A percentile compares a stretch with the other conserved stretches of the same genome.
phyloP scores from a whole-genome alignment of 2,797 vertebrate species.

The Steatocranus sp. region DNA sequence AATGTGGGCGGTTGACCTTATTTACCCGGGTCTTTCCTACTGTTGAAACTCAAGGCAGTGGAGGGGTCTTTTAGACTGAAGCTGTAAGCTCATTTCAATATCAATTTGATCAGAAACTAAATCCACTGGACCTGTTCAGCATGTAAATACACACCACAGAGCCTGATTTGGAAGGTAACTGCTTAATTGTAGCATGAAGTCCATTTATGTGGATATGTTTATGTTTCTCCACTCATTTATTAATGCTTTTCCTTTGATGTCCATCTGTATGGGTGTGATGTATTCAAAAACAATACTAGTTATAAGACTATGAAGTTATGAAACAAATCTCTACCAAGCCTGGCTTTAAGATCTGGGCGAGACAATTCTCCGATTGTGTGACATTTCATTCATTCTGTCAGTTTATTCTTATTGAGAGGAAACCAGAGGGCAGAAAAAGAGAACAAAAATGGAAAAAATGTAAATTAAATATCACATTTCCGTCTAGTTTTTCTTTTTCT shows the following conservation, averaged over 20 bases:
- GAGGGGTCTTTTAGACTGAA: background rate
- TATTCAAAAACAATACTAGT: background rate
- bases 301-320: background rate
- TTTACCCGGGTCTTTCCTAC: background rate
- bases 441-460: background rate
- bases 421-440: background rate
- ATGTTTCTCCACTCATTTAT: background rate
- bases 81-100: background rate
- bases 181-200: background rate
- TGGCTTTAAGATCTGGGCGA: background rate
- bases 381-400: background rate
- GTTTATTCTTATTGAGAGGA: background rate
- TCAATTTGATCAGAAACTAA: background rate
- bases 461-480: background rate
- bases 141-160: background rate
- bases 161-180: background rate
- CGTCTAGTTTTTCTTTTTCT: background rate
- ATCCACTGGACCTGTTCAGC: background rate
- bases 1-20: background rate
- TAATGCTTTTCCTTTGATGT: background rate
- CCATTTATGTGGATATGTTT: background rate
- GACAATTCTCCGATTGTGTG: background rate
- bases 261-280: background rate
- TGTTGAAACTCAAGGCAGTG: background rate
- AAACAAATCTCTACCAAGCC: background rate